phyloP scores from a whole-genome alignment of 1,140 invertebrate species.

The Drosophila ohnishii region DNA sequence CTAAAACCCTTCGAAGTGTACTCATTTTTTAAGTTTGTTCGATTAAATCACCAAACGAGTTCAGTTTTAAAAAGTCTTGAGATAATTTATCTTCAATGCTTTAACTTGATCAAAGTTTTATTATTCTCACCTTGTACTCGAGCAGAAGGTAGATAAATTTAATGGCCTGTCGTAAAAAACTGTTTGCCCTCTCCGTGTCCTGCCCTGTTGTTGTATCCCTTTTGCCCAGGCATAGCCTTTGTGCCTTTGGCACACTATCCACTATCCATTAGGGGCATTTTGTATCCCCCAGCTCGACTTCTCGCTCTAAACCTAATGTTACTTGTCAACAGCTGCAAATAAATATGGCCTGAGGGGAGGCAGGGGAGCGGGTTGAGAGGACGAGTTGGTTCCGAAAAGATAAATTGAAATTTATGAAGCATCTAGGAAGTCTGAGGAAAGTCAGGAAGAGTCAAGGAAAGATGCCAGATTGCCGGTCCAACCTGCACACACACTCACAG shows the following conservation, averaged over 20 bases:
- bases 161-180: slow-evolving; percentile 44
- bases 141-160: slow-evolving; percentile 31
- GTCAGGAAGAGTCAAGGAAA: slow-evolving; percentile 46
- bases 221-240: slow-evolving; percentile 19
- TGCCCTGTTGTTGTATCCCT: slow-evolving; percentile 10
- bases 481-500: slow-evolving; percentile 8
- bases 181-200: slow-evolving; percentile 1
- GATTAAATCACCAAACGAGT: neutral
- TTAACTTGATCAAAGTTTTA: slow-evolving; percentile 15
- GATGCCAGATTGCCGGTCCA: slow-evolving; percentile 34
- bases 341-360: slow-evolving; percentile 44
- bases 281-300: slow-evolving; percentile 20
- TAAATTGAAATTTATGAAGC: slow-evolving; percentile 79
- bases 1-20: neutral
- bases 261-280: slow-evolving; percentile 46
- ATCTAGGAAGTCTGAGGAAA: slow-evolving; percentile 54
- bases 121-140: slow-evolving; percentile 30
- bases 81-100: slow-evolving; percentile 16
- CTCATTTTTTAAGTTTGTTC: neutral
- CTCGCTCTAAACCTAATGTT: slow-evolving; percentile 51
- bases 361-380: slow-evolving; percentile 1
- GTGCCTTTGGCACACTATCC: slow-evolving; percentile 20
- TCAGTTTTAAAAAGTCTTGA: neutral
- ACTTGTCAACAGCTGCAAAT: slow-evolving; percentile 76
- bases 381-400: slow-evolving; percentile 44